phyloP scores from a whole-genome alignment of 2,113 vertebrate species.

The Solenodon paradoxus region DNA sequence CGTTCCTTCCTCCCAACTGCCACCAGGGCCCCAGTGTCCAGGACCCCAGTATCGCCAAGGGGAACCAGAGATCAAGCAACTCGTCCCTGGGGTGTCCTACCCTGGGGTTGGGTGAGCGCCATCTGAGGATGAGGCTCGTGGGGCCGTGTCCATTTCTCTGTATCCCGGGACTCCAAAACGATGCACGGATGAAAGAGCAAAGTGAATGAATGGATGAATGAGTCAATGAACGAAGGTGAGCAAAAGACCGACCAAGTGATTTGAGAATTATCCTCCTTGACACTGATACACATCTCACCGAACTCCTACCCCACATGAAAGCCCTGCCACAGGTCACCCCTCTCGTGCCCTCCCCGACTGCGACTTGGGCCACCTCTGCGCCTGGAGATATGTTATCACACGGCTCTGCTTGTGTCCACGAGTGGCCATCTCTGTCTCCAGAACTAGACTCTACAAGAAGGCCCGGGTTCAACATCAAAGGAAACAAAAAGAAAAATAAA shows the following conservation, averaged over 20 bases:
- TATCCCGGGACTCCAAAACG: background rate
- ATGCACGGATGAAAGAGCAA: background rate
- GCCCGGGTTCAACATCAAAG: too few species aligned
- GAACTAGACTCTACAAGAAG: background rate
- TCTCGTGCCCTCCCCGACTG: background rate
- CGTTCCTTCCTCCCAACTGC: background rate
- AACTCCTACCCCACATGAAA: background rate
- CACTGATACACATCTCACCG: background rate
- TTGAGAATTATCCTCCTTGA: background rate
- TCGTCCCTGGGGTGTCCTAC: background rate
- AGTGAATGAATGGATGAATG: background rate
- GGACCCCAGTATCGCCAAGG: background rate
- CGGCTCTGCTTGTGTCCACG: background rate
- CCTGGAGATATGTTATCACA: background rate
- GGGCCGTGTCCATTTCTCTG: background rate
- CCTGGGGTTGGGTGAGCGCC: too few species aligned
- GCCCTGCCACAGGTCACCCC: background rate
- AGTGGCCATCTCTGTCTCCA: background rate
- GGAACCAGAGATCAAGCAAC: background rate
- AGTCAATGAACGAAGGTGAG: background rate
- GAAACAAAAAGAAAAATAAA: too few species aligned
- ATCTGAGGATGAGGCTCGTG: background rate
- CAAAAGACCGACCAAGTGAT: background rate
- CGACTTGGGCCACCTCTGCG: background rate
- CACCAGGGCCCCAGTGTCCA: background rate